phyloP scores from a whole-genome alignment of 1,140 invertebrate genomes.

The Diorhabda elongata region DNA sequence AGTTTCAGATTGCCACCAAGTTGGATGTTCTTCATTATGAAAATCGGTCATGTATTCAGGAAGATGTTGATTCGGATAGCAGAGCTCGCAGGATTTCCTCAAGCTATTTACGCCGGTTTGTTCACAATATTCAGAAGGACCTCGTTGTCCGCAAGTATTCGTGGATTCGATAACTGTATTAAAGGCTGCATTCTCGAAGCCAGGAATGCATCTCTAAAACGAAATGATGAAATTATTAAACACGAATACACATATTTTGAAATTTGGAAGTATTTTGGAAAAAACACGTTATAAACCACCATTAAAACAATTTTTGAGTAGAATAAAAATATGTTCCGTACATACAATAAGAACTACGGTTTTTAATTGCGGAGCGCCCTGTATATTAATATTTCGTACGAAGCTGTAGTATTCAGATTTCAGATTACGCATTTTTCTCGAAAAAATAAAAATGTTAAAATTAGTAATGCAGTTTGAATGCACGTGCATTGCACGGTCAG shows the following conservation, averaged over 20 bases:
- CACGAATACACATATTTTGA: not conserved
- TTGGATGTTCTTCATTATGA: constrained; percentile 81
- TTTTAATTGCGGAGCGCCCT: not conserved
- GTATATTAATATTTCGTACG: not conserved
- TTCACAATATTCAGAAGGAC: constrained; percentile 75
- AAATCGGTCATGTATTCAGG: constrained; percentile 85
- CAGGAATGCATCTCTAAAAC: constrained; percentile 86
- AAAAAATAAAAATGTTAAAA: not conserved
- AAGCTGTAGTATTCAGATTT: not conserved
- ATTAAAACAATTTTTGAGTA: too few relatives aligned
- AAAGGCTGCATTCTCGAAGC: constrained; percentile 95
- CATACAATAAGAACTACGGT: not conserved
- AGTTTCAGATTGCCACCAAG: constrained; percentile 99
- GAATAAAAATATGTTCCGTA: not conserved
- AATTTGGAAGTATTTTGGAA: not conserved
- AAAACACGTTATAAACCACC: too few relatives aligned
- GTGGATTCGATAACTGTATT: constrained; percentile 82
- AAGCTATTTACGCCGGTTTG: constrained; percentile 68
- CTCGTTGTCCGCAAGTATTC: constrained; percentile 87
- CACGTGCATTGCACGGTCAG: not conserved
- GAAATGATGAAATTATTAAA: constrained; percentile 13
- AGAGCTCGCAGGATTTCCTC: constrained; percentile 62
- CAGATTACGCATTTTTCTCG: constrained; percentile 14
- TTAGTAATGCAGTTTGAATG: not conserved
- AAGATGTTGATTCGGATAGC: constrained; percentile 64